Evolutionary conservation across 1,140 invertebrate genomes (phyloP).

Genomic region (Condylostylus longicornis): DNA sequence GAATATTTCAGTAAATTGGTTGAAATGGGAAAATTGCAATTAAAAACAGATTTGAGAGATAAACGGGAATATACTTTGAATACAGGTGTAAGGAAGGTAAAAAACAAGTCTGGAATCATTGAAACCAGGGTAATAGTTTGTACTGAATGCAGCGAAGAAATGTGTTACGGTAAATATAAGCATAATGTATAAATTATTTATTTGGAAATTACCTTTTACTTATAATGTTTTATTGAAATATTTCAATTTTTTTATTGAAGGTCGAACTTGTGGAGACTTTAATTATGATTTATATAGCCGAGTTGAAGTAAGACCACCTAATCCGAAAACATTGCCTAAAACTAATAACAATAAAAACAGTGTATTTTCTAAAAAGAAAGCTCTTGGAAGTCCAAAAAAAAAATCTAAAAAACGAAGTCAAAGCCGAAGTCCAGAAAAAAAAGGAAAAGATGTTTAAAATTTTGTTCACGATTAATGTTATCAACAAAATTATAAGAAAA

Average conservation of each 20-base stretch:
- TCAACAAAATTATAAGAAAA: no score
- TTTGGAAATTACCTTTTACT: neutral
- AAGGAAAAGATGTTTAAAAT: no score
- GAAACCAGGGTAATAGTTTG: conserved; percentile 59
- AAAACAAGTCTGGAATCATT: conserved; percentile 63
- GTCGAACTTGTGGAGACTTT: conserved; percentile 33
- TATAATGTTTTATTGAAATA: conserved; percentile 4
- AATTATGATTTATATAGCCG: conserved; percentile 37
- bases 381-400: no score
- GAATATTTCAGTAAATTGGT: conserved; percentile 73
- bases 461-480: no score
- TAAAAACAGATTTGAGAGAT: conserved; percentile 49
- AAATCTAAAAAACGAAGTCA: no score
- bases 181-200: neutral
- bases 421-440: no score
- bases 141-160: conserved; percentile 67
- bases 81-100: conserved; percentile 51
- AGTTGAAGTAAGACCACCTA: conserved; percentile 24
- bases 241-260: conserved; percentile 14
- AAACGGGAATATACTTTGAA: conserved; percentile 42
- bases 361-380: no score
- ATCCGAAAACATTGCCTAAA: conserved; percentile 18
- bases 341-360: conserved; percentile 18
- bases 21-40: conserved; percentile 61
- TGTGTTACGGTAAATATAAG: conserved; percentile 49